phyloP scores from a whole-genome alignment of 2,888 invertebrate species.

The Crepidodera aurea region DNA sequence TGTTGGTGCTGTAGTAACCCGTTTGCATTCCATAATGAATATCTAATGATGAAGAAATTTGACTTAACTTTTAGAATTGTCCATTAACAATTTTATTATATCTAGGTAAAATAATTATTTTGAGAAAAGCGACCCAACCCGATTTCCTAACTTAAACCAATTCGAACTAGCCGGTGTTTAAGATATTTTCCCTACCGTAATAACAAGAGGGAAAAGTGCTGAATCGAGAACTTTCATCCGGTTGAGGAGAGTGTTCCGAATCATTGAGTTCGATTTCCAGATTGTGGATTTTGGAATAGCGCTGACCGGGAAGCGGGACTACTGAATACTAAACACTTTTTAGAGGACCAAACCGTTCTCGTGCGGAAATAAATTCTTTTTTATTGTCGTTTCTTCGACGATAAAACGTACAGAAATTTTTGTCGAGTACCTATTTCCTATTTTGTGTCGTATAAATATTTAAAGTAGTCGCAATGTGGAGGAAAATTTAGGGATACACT shows the following conservation, averaged over 20 bases:
- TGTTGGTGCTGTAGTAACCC: too few relatives aligned
- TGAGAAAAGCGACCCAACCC: too few relatives aligned
- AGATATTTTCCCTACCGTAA: background rate
- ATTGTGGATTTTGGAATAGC: constrained; percentile 28
- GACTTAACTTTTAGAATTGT: too few relatives aligned
- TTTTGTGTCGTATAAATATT: background rate
- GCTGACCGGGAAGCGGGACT: constrained; percentile 34
- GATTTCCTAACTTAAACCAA: too few relatives aligned
- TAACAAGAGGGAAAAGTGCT: constrained; percentile 26
- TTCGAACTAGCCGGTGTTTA: background rate
- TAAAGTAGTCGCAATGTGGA: background rate
- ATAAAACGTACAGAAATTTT: constrained; percentile 6
- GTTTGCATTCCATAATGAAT: too few relatives aligned
- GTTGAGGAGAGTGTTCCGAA: constrained; percentile 35
- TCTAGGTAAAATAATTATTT: too few relatives aligned
- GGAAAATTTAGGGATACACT: too few relatives aligned
- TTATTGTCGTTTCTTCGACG: constrained; percentile 11
- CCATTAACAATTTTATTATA: too few relatives aligned
- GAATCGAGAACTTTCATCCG: constrained; percentile 31
- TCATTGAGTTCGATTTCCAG: constrained; percentile 35
- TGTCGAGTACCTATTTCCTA: too few relatives aligned
- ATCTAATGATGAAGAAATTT: too few relatives aligned
- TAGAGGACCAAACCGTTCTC: constrained; percentile 1
- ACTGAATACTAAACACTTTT: constrained; percentile 36
- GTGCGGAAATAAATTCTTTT: constrained; percentile 29